These are phyloP conservation scores for Abscondita cerata DNA, from an alignment of 2,888 invertebrate genomes.

Conservation along the genomic window DNA sequence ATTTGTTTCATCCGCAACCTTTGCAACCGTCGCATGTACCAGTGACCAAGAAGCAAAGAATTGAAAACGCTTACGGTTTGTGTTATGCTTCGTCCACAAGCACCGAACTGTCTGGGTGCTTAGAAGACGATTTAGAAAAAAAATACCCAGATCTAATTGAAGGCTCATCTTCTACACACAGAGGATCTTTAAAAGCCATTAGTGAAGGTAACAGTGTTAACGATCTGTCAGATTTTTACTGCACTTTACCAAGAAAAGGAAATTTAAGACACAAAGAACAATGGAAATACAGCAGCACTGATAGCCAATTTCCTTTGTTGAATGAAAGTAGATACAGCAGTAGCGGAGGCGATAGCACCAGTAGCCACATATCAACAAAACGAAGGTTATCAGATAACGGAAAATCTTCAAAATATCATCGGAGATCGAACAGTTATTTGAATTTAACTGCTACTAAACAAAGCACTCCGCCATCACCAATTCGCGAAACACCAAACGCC, in stretches of 20 bases:
- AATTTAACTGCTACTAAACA: constrained; percentile 69
- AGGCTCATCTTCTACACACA: constrained; percentile 47
- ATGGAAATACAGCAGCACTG: constrained; percentile 60
- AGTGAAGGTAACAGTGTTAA: constrained; percentile 56
- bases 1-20: constrained; percentile 33
- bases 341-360: constrained; percentile 68
- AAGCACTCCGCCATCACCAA: constrained; percentile 71
- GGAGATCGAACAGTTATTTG: constrained; percentile 74
- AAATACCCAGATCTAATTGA: constrained; percentile 56
- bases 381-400: constrained; percentile 62
- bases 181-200: constrained; percentile 46
- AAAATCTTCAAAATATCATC: constrained; percentile 45
- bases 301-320: constrained; percentile 78
- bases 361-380: constrained; percentile 59
- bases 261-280: constrained; percentile 48
- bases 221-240: constrained; percentile 61
- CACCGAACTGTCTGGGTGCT: constrained; percentile 47
- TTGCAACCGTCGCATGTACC: constrained; percentile 45
- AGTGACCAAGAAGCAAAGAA: constrained; percentile 49
- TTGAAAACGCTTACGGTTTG: constrained; percentile 25
- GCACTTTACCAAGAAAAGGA: constrained; percentile 68
- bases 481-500: constrained; percentile 60
- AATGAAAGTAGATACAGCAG: constrained; percentile 76
- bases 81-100: constrained; percentile 41
- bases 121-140: constrained; percentile 46